Evolutionary conservation across 2,113 vertebrate species (phyloP).

Genomic region (Xenopus borealis): DNA sequence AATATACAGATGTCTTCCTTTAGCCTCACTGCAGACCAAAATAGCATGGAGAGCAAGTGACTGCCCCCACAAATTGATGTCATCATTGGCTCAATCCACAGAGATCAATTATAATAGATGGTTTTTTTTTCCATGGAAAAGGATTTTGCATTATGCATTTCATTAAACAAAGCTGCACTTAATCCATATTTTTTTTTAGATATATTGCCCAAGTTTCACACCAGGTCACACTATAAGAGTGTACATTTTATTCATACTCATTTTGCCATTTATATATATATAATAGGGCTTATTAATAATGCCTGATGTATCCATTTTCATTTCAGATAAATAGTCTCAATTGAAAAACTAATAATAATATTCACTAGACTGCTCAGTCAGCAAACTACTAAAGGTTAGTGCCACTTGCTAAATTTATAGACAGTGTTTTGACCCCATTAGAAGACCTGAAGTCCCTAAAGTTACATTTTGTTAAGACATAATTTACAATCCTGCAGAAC

Average conservation of each 20-base stretch:
- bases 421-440: constrained; percentile 37
- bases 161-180: too few relatives aligned
- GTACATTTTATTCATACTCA: not conserved
- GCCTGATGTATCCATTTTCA: constrained; percentile 3
- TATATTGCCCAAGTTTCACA: too few relatives aligned
- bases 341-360: not conserved
- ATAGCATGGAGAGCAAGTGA: too few relatives aligned
- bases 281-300: constrained; percentile 25
- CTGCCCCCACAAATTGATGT: too few relatives aligned
- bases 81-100: too few relatives aligned
- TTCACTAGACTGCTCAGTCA: constrained; percentile 16
- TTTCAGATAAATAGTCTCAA: not conserved
- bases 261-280: constrained; percentile 42
- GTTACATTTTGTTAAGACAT: constrained; percentile 36
- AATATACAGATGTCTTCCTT: too few relatives aligned
- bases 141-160: not conserved
- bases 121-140: not conserved
- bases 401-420: constrained; percentile 21
- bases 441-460: constrained; percentile 36
- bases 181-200: too few relatives aligned
- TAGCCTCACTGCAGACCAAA: too few relatives aligned
- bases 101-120: too few relatives aligned
- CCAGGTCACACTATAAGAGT: too few relatives aligned
- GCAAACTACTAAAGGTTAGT: constrained; percentile 39
- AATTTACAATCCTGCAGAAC: constrained; percentile 23